Base-by-base conservation (phyloP, 2,113 vertebrate species). In the Catharus minimus region DNA sequence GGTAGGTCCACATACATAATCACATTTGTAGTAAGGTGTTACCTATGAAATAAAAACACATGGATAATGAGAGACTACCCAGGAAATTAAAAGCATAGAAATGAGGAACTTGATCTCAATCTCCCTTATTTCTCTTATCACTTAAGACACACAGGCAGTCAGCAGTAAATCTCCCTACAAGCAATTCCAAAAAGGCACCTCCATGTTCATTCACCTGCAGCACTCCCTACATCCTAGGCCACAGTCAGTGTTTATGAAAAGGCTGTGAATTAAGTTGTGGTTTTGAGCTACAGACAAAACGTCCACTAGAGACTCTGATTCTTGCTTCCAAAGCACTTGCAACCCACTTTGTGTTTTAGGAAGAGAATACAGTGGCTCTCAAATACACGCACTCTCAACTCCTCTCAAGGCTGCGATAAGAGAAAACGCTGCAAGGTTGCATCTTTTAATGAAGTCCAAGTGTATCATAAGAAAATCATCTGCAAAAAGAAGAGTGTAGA, bases 201-300 rank as follows among this genome's bases (percentile, higher is more conserved):
- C 5, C 4, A 44, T 32, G 84, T 38, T 11, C 38, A 36, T 58
- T 75, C 1, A 32, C 88, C 93, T 75, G 72, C 79, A 88, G 60
- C 64, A 32, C 20, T 61, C 64, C 77, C 69, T 13, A 46, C 50
- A 16, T 62, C 88, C 72, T 66, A 66, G 30, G 71, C 86, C 60
- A 65, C 58, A 75, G 77, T 21, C 52, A 43, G 71, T 4, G 20
- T 73, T 50, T 95, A 92, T 68, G 69, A 92, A 95, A 95, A 95
- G 69, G 66, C 80, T 88, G 80, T 71, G 92, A 95, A 93, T 92
- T 95, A 94, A 89, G 49, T 57, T 92, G 86, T 67, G 92, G 90
- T 88, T 95, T 92, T 93, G 76, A 95, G 66, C 83, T 95, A 88
- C 5, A 92, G 88, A 87, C 49, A 73, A 94, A 94, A 82, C 20